phyloP scores from a whole-genome alignment of 2,113 vertebrate species.

The Boulengeromyrus knoepffleri region DNA sequence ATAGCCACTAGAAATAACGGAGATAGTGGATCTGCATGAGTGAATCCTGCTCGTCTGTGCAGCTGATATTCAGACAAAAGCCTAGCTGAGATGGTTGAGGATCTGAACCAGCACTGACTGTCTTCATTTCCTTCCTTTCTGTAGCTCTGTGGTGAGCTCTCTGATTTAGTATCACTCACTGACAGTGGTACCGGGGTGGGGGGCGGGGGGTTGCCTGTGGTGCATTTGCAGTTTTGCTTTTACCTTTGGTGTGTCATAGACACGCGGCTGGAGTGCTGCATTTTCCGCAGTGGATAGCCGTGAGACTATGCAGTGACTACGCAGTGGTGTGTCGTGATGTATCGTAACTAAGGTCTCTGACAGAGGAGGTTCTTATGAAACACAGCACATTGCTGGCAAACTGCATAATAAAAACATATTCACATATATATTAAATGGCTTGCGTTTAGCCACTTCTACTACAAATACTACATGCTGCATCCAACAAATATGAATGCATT shows the following conservation, averaged over 20 bases:
- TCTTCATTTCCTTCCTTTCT: not conserved
- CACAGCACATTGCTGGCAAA: not conserved
- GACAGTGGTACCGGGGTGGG: not conserved
- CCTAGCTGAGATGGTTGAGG: not conserved
- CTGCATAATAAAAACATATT: not conserved
- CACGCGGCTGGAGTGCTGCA: not conserved
- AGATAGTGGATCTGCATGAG: not conserved
- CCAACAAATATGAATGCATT: not conserved
- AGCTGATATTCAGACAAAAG: not conserved
- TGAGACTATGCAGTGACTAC: not conserved
- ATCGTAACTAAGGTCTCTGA: not conserved
- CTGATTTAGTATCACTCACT: not conserved
- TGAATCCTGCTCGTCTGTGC: not conserved
- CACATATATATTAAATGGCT: not conserved
- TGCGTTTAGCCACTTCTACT: not conserved
- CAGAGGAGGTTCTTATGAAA: not conserved
- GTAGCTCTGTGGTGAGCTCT: not conserved
- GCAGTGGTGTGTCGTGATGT: not conserved
- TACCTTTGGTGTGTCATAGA: not conserved
- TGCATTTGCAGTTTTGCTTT: not conserved
- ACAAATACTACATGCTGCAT: not conserved
- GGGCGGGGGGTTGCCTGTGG: not conserved
- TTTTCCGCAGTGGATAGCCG: not conserved
- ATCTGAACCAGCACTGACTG: not conserved
- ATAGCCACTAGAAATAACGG: not conserved